A percentile compares a stretch with the other conserved stretches of the same genome.
phyloP scores from a whole-genome alignment of 2,113 vertebrate species.

The Gavia stellata region DNA sequence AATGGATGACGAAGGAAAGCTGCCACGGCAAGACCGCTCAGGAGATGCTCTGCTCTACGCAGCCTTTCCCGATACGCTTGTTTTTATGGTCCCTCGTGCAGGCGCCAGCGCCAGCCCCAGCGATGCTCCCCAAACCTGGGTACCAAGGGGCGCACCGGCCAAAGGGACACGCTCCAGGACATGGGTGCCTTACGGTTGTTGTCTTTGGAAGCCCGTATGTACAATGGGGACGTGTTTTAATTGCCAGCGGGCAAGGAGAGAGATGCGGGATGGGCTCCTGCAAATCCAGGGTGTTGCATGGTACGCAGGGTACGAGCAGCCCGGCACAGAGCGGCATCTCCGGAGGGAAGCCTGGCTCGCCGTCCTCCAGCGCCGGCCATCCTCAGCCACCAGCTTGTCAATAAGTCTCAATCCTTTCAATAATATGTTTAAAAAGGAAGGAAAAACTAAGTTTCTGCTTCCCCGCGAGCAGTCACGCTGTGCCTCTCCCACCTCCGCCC shows the following conservation, averaged over 20 bases:
- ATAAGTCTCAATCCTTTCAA: not conserved
- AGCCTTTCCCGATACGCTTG: not conserved
- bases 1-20: slow-evolving; percentile 63
- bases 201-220: rapidly evolving
- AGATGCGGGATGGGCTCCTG: not conserved
- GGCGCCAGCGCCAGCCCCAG: not conserved
- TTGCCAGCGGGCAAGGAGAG: not conserved
- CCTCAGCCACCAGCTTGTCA: not conserved
- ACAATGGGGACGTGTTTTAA: rapidly evolving
- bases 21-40: slow-evolving; percentile 11
- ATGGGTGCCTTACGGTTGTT: not conserved
- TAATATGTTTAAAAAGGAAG: not conserved
- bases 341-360: rapidly evolving
- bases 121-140: not conserved
- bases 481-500: not conserved
- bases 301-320: not conserved
- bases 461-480: not conserved
- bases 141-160: not conserved
- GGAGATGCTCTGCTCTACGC: slow-evolving; percentile 16
- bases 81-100: not conserved
- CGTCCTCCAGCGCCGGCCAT: not conserved
- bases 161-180: not conserved
- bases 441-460: not conserved
- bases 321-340: not conserved
- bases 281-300: not conserved